These are phyloP conservation scores for Sebastiscus tertius DNA, from an alignment of 2,797 vertebrate genomes.

Conservation along the genomic window DNA sequence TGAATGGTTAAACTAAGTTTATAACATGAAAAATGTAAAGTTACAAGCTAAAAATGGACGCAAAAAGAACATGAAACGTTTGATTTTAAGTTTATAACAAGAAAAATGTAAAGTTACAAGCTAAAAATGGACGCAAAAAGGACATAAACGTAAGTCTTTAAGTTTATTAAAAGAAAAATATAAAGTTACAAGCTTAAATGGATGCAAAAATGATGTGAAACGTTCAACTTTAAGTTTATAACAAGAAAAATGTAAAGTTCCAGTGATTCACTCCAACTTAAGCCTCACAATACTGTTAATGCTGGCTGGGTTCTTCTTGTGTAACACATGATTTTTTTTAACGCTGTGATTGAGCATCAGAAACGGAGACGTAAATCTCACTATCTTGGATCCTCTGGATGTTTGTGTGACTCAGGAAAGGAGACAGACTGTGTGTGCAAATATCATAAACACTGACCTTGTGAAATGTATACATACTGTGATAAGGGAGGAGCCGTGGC, in stretches of 20 bases:
- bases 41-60: no score
- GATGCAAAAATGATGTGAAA: no score
- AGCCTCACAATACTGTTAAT: constrained; percentile 43
- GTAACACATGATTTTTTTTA: background rate
- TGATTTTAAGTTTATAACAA: no score
- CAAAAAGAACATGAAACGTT: no score
- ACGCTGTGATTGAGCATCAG: background rate
- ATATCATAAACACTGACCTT: constrained; percentile 77
- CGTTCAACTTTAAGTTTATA: no score
- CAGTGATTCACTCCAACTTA: constrained; percentile 37
- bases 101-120: no score
- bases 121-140: accelerated
- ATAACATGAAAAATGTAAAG: no score
- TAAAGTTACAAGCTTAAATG: no score
- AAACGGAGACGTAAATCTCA: constrained; percentile 1
- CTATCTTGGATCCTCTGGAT: constrained; percentile 36
- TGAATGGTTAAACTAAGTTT: no score
- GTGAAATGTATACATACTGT: constrained; percentile 74
- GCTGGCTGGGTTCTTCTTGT: constrained; percentile 18
- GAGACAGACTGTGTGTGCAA: constrained; percentile 53
- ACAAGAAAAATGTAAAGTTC: no score
- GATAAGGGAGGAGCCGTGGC: constrained; percentile 73
- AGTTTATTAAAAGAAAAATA: no score
- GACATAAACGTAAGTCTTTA: no score
- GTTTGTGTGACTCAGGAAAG: constrained; percentile 50